These are phyloP conservation scores for Macrophya annulata DNA, from an alignment of 2,888 invertebrate genomes.

Conservation along the genomic window DNA sequence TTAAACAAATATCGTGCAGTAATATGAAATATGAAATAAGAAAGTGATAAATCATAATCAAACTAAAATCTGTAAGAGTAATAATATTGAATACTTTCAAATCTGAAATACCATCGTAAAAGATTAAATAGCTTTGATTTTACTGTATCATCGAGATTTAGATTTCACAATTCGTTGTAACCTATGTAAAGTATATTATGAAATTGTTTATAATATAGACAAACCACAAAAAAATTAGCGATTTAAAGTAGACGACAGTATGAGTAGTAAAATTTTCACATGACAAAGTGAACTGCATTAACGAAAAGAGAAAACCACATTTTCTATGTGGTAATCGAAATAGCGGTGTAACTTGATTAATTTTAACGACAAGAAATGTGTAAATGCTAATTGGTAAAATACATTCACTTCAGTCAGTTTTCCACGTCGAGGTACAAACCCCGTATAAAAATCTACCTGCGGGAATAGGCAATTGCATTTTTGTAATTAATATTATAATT, in stretches of 20 bases:
- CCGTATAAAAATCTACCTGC: neutral
- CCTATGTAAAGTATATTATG: too few relatives aligned
- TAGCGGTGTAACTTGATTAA: conserved; percentile 1
- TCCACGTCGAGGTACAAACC: neutral
- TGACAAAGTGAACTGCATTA: neutral
- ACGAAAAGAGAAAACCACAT: neutral
- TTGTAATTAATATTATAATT: neutral
- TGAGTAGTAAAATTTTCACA: neutral
- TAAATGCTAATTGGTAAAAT: neutral
- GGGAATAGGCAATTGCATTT: conserved; percentile 10
- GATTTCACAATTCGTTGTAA: neutral
- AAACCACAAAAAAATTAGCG: too few relatives aligned
- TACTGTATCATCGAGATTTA: neutral
- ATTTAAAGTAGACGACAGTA: neutral
- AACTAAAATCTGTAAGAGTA: neutral
- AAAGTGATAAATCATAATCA: conserved; percentile 29
- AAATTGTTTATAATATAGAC: too few relatives aligned
- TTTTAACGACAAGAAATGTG: neutral
- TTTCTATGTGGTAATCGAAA: neutral
- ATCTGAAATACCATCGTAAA: neutral
- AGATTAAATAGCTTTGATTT: neutral
- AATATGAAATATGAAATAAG: conserved; percentile 13
- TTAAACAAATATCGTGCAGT: conserved; percentile 3
- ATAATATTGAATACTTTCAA: neutral
- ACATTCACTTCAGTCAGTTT: neutral